Percentiles rank a stretch among this genome's conserved stretches.
Evolutionary conservation across 1,140 invertebrate species (phyloP).

Genomic region (Grapholita molesta): DNA sequence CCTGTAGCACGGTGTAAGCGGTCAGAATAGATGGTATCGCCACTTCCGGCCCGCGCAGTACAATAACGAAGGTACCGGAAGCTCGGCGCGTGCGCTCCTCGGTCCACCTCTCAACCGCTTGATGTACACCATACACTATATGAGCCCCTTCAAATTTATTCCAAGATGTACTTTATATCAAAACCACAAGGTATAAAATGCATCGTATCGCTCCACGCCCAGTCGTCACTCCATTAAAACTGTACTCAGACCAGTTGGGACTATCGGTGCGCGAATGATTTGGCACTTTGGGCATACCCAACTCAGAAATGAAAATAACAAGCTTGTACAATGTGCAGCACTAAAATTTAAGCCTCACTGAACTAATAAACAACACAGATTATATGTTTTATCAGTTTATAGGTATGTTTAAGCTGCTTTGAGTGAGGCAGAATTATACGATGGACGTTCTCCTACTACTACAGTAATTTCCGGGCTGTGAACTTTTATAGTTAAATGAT

Average conservation of each 20-base stretch:
- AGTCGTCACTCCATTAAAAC: neutral
- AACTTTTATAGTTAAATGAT: neutral
- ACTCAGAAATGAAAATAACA: neutral
- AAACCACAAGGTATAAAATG: neutral
- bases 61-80: conserved; percentile 49
- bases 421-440: no score
- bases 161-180: neutral
- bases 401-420: no score
- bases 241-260: neutral
- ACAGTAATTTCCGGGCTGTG: neutral
- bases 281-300: no score
- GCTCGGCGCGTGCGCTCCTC: conserved; percentile 52
- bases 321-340: neutral
- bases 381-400: no score
- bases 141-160: neutral
- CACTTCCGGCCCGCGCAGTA: conserved; percentile 43
- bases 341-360: no score
- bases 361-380: neutral
- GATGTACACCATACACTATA: neutral
- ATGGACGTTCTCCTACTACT: neutral
- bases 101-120: conserved; percentile 23
- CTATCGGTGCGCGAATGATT: neutral
- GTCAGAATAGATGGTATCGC: conserved; percentile 45
- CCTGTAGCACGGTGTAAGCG: conserved; percentile 20
- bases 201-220: neutral